Evolutionary conservation across 1,140 invertebrate genomes (phyloP).

Genomic region (Anastatus disparis): DNA sequence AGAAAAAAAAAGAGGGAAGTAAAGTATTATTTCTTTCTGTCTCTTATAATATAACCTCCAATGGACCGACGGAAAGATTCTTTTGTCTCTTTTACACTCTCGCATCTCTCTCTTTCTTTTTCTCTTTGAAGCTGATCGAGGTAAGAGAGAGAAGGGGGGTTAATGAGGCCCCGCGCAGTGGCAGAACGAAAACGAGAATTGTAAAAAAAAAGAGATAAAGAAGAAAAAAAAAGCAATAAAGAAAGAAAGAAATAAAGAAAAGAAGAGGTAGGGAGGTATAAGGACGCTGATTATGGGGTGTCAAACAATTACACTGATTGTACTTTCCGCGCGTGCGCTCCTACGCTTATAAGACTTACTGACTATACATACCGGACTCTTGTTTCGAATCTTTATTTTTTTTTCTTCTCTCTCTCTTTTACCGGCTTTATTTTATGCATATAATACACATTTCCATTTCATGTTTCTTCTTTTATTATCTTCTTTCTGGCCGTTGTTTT

Average conservation of each 20-base stretch:
- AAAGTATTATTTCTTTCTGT: slow-evolving; percentile 61
- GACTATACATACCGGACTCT: slow-evolving; percentile 38
- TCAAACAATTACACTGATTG: slow-evolving; percentile 69
- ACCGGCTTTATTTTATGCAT: slow-evolving; percentile 26
- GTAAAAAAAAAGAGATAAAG: slow-evolving; percentile 41
- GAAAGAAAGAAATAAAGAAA: slow-evolving; percentile 37
- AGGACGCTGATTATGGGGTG: slow-evolving; percentile 67
- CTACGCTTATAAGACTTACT: no score
- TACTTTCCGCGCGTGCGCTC: no score
- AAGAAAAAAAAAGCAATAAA: slow-evolving; percentile 28
- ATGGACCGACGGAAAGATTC: no score
- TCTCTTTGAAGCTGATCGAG: slow-evolving; percentile 62
- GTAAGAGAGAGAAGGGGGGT: slow-evolving; percentile 50
- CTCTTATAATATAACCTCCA: slow-evolving; percentile 66
- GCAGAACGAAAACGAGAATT: slow-evolving; percentile 15
- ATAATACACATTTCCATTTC: slow-evolving; percentile 25
- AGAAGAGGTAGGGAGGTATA: slow-evolving; percentile 46
- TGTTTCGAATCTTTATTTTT: slow-evolving; percentile 41
- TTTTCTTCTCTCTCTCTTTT: background rate
- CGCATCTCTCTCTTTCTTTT: slow-evolving; percentile 16
- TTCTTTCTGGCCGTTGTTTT: no score
- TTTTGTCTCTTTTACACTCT: slow-evolving; percentile 54
- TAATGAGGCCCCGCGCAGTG: background rate
- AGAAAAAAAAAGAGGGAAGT: slow-evolving; percentile 56
- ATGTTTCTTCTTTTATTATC: no score